Conservation (phyloP, 2,113 vertebrate species). For the Psophia crepitans region DNA sequence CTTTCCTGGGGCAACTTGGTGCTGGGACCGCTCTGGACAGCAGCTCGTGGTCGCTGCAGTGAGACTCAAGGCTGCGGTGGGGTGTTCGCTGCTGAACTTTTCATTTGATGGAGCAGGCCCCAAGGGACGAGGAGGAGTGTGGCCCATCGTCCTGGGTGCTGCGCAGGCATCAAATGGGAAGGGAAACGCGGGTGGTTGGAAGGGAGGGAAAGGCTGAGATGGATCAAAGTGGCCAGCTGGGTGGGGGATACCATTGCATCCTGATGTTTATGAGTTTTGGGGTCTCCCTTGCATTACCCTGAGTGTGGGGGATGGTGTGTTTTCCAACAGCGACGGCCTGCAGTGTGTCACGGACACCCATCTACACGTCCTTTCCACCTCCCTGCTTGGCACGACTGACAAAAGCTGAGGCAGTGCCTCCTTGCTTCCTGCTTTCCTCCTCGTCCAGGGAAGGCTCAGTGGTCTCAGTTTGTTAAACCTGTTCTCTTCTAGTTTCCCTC, state of each 20-base stretch:
- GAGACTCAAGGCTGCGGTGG: rapidly evolving
- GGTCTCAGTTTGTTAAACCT: neutral
- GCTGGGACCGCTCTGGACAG: neutral
- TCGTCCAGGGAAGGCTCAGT: neutral
- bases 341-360: rapidly evolving
- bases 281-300: neutral
- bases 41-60: rapidly evolving
- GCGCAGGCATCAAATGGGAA: neutral
- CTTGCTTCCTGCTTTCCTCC: neutral
- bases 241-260: neutral
- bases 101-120: neutral
- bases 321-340: neutral
- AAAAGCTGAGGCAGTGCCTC: neutral
- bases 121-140: neutral
- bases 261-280: neutral
- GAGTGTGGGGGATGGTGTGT: neutral
- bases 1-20: neutral
- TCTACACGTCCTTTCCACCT: neutral
- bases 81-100: neutral
- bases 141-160: rapidly evolving
- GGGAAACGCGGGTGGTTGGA: neutral
- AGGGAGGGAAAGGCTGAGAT: neutral
- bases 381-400: rapidly evolving
- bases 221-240: neutral
- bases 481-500: neutral